Base-by-base conservation (phyloP, 2,797 vertebrate species). In the Hypotaenidia philippensis region DNA sequence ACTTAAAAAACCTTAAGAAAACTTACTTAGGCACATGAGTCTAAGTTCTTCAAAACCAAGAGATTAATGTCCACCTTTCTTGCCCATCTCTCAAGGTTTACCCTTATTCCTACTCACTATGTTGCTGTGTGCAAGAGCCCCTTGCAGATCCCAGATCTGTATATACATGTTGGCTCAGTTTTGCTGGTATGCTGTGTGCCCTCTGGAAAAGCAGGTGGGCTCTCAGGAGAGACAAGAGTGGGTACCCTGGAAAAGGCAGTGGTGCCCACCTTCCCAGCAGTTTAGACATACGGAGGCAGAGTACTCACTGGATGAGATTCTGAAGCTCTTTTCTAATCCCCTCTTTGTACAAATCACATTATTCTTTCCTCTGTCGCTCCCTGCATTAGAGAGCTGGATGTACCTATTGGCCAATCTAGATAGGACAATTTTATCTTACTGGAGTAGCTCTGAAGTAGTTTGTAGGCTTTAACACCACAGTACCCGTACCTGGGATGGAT, bases 141-240 rank as follows among this genome's bases (percentile, higher is more conserved):
- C 32, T 40, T 44, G 50, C 40, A 78, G 65, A 50, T 32, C n/a
- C 38, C 13, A 3, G 47, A 34, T 27, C 41, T 26, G 13, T 18
- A 16, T 3, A 2, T 20, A 53, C 26, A 13, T 3, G 9, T 50
- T 53, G 23, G 14, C 57, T 91, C 34, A 85, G 27, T 41, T 65
- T 34, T 78, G 55, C 41, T 11, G 0, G 0, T 27, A 20, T 31
- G 27, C 32, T 20, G 2, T 6, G 4, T 0, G 0, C 14, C 50
- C 36, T 5, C 5, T 17, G 57, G 36, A 49, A 40, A 36, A 31
- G 27, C 27, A 78, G 21, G 6, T 8, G 31, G 29, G 38, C n/a
- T 81, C 38, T 41, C 0, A 0, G 38, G 11, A 70, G 38, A 47
- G 22, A 63, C 21, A 27, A 47, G 21, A 34, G 7, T 10, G 17